Evolutionary conservation across 2,797 vertebrate genomes (phyloP).

Genomic region (Tokudaia muenninki): DNA sequence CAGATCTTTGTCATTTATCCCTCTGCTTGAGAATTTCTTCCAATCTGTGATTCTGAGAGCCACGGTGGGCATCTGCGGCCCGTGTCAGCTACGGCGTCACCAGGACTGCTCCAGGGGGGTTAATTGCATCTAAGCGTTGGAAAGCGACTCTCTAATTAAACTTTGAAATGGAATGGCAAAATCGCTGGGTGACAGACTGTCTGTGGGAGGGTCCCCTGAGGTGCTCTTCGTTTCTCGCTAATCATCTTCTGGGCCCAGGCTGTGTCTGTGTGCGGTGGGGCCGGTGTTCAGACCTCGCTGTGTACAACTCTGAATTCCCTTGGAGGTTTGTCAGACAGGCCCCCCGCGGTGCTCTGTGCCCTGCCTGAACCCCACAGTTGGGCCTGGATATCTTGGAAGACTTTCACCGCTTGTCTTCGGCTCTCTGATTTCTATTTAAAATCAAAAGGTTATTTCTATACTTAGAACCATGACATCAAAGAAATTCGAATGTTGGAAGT

Average conservation of each 20-base stretch:
- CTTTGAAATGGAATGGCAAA: slow-evolving; percentile 85
- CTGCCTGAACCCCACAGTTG: slow-evolving; percentile 26
- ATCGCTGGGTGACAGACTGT: slow-evolving; percentile 86
- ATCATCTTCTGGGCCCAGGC: slow-evolving; percentile 76
- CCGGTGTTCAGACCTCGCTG: slow-evolving; percentile 33
- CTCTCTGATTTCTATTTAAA: slow-evolving; percentile 52
- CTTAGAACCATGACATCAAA: slow-evolving; percentile 51
- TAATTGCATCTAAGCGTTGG: slow-evolving; percentile 79
- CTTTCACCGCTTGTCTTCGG: background rate
- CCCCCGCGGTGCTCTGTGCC: background rate
- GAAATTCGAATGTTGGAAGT: background rate
- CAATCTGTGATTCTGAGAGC: background rate
- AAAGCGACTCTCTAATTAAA: slow-evolving; percentile 85
- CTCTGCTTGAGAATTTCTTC: slow-evolving; percentile 21
- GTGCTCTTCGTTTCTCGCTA: slow-evolving; percentile 80
- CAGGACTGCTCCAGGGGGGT: slow-evolving; percentile 62
- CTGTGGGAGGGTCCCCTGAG: slow-evolving; percentile 86
- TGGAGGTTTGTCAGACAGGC: background rate
- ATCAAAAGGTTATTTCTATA: slow-evolving; percentile 57
- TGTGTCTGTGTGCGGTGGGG: slow-evolving; percentile 26
- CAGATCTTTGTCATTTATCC: background rate
- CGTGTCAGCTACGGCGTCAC: slow-evolving; percentile 41
- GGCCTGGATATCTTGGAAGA: slow-evolving; percentile 5
- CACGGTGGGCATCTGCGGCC: slow-evolving; percentile 44
- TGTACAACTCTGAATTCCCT: slow-evolving; percentile 46